A percentile compares a stretch with the other conserved stretches of the same genome.
phyloP scores from a whole-genome alignment of 2,113 vertebrate genomes.

The Hemibates koningsi region DNA sequence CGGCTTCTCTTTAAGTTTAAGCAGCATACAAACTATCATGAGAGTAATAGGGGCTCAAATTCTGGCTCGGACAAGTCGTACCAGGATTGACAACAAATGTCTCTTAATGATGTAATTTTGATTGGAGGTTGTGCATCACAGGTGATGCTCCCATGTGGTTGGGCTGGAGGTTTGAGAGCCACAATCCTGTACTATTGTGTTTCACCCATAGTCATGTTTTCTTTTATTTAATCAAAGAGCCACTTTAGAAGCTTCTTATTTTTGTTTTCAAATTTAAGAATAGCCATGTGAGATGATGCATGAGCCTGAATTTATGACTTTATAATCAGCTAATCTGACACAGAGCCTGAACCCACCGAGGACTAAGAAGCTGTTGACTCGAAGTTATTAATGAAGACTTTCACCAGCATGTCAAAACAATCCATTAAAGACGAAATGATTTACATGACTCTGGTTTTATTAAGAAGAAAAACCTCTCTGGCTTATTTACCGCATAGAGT shows the following conservation, averaged over 20 bases:
- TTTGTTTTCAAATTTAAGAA: not conserved
- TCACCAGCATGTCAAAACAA: not conserved
- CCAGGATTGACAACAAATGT: not conserved
- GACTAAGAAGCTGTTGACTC: not conserved
- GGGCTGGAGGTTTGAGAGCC: not conserved
- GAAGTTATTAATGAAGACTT: not conserved
- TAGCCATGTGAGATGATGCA: not conserved
- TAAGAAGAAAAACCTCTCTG: not conserved
- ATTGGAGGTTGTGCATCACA: not conserved
- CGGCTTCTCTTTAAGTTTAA: fast-evolving
- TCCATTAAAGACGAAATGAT: not conserved
- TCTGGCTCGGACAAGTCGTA: fast-evolving
- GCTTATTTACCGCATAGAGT: fast-evolving
- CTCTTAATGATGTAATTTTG: not conserved
- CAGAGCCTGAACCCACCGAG: not conserved
- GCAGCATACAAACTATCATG: fast-evolving
- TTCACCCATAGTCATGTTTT: fast-evolving
- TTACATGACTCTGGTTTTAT: not conserved
- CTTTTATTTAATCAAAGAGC: not conserved
- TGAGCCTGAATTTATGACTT: not conserved
- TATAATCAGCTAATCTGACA: not conserved
- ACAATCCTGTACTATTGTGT: not conserved
- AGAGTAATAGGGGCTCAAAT: not conserved
- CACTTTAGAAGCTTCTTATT: not conserved
- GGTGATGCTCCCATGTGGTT: not conserved